Evolutionary conservation across 2,113 vertebrate species (phyloP), one percentile per base, ranked within the genome.

Genomic region (Entomyzon cyanotis): DNA sequence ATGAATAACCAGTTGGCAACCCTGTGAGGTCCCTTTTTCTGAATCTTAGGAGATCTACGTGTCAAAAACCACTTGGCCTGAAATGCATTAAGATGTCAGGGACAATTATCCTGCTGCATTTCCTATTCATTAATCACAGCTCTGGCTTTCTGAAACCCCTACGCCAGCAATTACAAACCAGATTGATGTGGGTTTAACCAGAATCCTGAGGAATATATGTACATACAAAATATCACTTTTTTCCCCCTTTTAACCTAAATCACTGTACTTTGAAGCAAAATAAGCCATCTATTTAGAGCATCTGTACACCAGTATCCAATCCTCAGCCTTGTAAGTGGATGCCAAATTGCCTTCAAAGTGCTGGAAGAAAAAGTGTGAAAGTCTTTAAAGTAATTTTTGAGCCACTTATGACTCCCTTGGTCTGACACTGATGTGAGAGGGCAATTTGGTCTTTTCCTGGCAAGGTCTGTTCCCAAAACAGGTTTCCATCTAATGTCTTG

Each of bases 221-320:
- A 65, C 49, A 53, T 64, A 83, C 58, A 74, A 60, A 91, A 87
- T 33, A 52, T 7, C 20, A 24, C 31, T 49, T 44, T 39, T 55
- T 62, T 67, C 78, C 41, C 46, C 60, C 60, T 76, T 47, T 81
- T 64, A 31, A 47, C 62, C n/a, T 90, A 92, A 93, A 89, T 68
- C 39, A 39, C 83, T 23, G 31, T 49, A 46, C 89, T 97, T 87
- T 90, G 85, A 89, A 92, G 93, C n/a, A 95, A 96, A 85, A 91
- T 88, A 94, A 89, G 58, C 82, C 14, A 46, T 89, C 94, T 94
- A 15, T 94, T 97, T 95, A 93, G 91, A 95, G 73, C 91, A 81
- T 84, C 84, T 84, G 12, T 90, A 65, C 33, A 84, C 39, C 73
- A 55, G 30, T 85, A 84, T 42, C 56, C 53, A 53, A 24, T 63